Evolutionary conservation across 2,797 vertebrate species (phyloP).

Genomic region (Pangasius djambal): DNA sequence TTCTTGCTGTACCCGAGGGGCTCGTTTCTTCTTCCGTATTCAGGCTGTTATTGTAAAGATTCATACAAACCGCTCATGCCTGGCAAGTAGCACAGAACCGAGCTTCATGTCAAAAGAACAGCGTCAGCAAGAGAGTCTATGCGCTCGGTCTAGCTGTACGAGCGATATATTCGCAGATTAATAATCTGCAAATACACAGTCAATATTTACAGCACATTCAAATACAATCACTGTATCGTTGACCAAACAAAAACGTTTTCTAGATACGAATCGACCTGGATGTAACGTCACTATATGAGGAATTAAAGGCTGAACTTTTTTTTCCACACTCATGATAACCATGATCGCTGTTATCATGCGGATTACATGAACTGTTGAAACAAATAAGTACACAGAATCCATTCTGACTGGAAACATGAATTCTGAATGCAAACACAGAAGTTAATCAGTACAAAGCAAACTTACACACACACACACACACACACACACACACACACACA

Average conservation of each 20-base stretch:
- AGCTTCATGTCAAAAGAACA: not conserved
- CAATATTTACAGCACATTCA: not conserved
- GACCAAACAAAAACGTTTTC: not conserved
- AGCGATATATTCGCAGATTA: not conserved
- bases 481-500: constrained; percentile 25
- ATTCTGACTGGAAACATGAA: too few relatives aligned
- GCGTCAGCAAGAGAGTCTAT: not conserved
- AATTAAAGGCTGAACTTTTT: not conserved
- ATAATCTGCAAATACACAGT: not conserved
- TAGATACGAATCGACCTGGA: not conserved
- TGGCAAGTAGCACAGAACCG: not conserved
- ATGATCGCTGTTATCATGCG: not conserved
- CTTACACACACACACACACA: constrained; percentile 30
- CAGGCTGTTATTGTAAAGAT: not conserved
- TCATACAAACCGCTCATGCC: not conserved
- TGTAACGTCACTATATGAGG: not conserved
- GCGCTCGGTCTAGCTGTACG: not conserved
- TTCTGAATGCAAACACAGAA: not conserved
- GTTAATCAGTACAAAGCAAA: not conserved
- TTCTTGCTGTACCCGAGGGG: not conserved
- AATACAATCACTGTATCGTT: not conserved
- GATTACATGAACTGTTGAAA: not conserved
- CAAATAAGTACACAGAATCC: not conserved
- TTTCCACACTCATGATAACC: not conserved
- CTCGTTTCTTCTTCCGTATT: not conserved